Conservation (phyloP, 1,140 invertebrate genomes). For the Elymnias hypermnestra region DNA sequence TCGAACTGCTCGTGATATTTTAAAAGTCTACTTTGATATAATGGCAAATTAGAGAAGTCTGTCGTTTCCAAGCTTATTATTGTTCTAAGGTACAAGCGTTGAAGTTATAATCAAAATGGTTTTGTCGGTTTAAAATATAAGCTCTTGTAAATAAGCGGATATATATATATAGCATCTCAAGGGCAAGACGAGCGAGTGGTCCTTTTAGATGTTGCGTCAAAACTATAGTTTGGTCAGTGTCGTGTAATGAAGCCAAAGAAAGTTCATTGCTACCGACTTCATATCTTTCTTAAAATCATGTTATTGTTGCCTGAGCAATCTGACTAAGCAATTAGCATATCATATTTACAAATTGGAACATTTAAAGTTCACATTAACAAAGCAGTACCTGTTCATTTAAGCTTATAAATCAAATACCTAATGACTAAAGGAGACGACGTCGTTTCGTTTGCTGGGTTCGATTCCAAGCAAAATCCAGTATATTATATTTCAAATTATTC, state of each 20-base stretch:
- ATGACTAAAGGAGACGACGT: no score
- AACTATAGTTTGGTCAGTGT: not conserved
- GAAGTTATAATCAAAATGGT: not conserved
- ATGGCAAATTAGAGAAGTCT: not conserved
- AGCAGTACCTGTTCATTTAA: no score
- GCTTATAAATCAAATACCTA: no score
- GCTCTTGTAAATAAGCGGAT: not conserved
- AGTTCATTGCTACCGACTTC: no score
- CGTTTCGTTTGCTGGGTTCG: no score
- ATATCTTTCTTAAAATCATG: no score
- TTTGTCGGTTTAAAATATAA: not conserved
- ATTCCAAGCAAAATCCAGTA: no score
- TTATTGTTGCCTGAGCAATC: not conserved
- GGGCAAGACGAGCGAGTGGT: conserved; percentile 13
- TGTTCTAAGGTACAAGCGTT: no score
- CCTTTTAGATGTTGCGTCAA: not conserved
- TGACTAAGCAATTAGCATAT: conserved; percentile 1
- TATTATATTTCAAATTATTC: no score
- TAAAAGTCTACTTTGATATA: not conserved
- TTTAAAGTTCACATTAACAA: no score
- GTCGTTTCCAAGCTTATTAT: not conserved
- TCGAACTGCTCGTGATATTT: conserved; percentile 1
- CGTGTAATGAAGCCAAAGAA: conserved; percentile 1
- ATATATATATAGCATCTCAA: conserved; percentile 19
- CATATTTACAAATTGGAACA: not conserved